These are phyloP conservation scores for Cyclargus thomasi DNA, from an alignment of 1,140 invertebrate genomes.

Conservation along the genomic window DNA sequence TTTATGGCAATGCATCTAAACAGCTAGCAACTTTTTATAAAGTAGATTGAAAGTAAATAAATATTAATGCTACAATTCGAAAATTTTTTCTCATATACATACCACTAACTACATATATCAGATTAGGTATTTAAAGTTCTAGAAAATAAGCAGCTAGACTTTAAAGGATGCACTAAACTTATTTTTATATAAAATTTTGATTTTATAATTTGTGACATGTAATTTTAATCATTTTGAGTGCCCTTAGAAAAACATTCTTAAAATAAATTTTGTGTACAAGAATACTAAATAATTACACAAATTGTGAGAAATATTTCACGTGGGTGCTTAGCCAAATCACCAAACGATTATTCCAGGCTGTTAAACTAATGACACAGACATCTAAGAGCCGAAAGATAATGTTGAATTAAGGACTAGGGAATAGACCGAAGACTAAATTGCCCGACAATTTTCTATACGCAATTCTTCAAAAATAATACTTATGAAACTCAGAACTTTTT, in stretches of 20 bases:
- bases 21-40: too few species aligned
- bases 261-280: neutral
- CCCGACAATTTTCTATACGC: neutral
- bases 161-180: too few species aligned
- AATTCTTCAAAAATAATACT: neutral
- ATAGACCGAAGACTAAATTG: neutral
- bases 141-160: too few species aligned
- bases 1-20: neutral
- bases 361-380: neutral
- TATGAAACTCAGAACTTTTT: neutral
- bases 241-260: neutral
- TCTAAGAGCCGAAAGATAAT: neutral
- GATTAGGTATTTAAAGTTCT: too few species aligned
- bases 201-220: too few species aligned
- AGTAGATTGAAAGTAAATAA: too few species aligned
- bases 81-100: too few species aligned
- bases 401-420: neutral
- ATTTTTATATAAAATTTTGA: too few species aligned
- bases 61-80: too few species aligned
- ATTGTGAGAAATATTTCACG: neutral
- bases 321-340: conserved; percentile 1
- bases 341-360: neutral
- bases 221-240: too few species aligned
- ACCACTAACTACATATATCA: too few species aligned
- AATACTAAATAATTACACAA: too few species aligned